Evolutionary conservation across 2,113 vertebrate genomes (phyloP), one percentile per base, ranked within the genome.

Genomic region (Gobiocypris rarus): DNA sequence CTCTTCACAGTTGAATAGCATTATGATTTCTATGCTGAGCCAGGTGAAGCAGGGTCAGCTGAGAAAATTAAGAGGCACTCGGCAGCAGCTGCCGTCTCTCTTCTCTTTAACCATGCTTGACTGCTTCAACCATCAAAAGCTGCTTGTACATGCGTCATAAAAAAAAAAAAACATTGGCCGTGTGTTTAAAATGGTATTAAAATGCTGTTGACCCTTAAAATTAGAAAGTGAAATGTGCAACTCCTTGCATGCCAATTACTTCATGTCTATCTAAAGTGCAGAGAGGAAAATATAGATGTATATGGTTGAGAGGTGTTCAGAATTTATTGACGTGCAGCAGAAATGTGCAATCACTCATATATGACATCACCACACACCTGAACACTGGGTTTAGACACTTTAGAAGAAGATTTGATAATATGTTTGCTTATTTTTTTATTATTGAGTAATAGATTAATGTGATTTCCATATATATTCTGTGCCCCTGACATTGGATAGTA

Each of bases 81-180:
- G 96, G 97, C 96, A 96, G 96, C 98, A 97, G 97, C 97, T 98
- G 97, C 96, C 95, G 88, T 94, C 94, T 92, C 94, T 94, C 92
- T 91, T 94, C 95, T 96, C 95, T 98, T 98, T 98, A 98, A 97
- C 96, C 97, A 97, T 96, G 97, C 96, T 97, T 98, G 96, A 95
- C 92, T 96, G 97, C 95, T 97, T 98, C 96, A 96, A 95, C 97
- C 97, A 98, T 98, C 97, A 98, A 96, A 88, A 93, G 94, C 93
- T 94, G 95, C 95, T 93, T 96, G 96, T 96, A 97, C 94, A 94
- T 95, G 96, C 96, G 94, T 95, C 96, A 98, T 98, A 97, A 98
- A 98, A 77, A 41, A 77, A 56, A 88, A 86, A 94, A 94, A 98
- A 97, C 95, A 93, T 89, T 91, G 93, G 94, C 93, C 95, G 94